phyloP scores from a whole-genome alignment of 2,113 vertebrate genomes.

The Barnardius zonarius region DNA sequence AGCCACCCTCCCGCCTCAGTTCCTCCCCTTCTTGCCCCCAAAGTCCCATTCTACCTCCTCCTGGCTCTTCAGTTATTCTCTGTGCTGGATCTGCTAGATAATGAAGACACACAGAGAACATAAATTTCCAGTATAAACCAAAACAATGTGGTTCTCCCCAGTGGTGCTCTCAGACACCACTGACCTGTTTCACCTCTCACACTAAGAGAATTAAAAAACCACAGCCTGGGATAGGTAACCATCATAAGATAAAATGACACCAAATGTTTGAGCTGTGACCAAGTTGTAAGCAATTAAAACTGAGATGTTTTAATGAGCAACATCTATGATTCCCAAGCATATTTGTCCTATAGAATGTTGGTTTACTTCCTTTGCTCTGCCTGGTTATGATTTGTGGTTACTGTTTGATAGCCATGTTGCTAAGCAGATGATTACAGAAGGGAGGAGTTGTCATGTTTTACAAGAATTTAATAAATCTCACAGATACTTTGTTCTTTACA shows the following conservation, averaged over 20 bases:
- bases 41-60: not conserved
- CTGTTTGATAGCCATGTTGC: not conserved
- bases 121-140: not conserved
- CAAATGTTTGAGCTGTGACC: not conserved
- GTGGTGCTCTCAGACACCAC: not conserved
- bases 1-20: not conserved
- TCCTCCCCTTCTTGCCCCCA: not conserved
- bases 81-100: not conserved
- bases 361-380: not conserved
- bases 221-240: not conserved
- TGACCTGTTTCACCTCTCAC: not conserved
- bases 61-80: not conserved
- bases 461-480: conserved; percentile 12
- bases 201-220: not conserved
- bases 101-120: not conserved
- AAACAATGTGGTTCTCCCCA: not conserved
- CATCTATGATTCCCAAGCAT: not conserved
- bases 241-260: not conserved
- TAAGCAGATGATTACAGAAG: not conserved
- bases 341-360: not conserved
- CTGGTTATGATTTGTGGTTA: not conserved
- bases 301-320: not conserved
- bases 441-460: not conserved
- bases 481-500: not conserved
- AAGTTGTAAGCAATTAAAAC: not conserved